Percentiles rank a stretch among this genome's conserved stretches.
These are phyloP conservation scores for Artemia sinica DNA, from an alignment of 2,888 invertebrate genomes.

Conservation along the genomic window DNA sequence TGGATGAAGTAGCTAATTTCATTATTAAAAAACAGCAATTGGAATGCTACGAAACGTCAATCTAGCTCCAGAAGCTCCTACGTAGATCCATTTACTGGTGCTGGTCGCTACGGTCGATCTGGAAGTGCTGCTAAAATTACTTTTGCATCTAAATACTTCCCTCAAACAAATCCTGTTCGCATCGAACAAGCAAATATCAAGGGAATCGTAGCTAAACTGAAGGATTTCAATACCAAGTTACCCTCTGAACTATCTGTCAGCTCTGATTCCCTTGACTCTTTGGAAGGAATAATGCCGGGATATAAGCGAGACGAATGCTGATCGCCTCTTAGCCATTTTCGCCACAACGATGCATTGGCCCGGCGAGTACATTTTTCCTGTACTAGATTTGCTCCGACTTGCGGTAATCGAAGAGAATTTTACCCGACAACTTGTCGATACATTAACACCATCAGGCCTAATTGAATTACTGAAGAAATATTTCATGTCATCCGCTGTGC, in stretches of 20 bases:
- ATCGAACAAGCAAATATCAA: slow-evolving; percentile 60
- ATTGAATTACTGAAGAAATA: slow-evolving; percentile 28
- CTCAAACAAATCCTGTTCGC: slow-evolving; percentile 40
- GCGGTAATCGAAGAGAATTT: slow-evolving; percentile 34
- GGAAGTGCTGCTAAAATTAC: too few relatives aligned
- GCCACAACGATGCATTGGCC: slow-evolving; percentile 3
- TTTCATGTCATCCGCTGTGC: slow-evolving; percentile 37
- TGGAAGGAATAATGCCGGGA: background rate
- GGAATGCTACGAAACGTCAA: slow-evolving; percentile 22
- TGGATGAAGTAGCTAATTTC: slow-evolving; percentile 79
- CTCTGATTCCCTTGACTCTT: background rate
- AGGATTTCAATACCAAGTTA: background rate
- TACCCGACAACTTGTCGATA: slow-evolving; percentile 32
- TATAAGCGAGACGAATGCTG: background rate
- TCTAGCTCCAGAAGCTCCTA: slow-evolving; percentile 25
- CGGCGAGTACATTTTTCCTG: slow-evolving; percentile 57
- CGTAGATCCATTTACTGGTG: slow-evolving; percentile 44
- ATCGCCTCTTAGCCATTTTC: background rate
- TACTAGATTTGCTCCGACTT: slow-evolving; percentile 66
- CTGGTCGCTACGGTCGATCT: too few relatives aligned
- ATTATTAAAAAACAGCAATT: slow-evolving; percentile 52
- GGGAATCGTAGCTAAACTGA: slow-evolving; percentile 40
- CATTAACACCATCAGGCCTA: slow-evolving; percentile 29
- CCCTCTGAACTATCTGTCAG: background rate
- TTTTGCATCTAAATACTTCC: slow-evolving; percentile 28